Conservation (phyloP, 1,140 invertebrate species). For the Brachionus paranguensis region DNA sequence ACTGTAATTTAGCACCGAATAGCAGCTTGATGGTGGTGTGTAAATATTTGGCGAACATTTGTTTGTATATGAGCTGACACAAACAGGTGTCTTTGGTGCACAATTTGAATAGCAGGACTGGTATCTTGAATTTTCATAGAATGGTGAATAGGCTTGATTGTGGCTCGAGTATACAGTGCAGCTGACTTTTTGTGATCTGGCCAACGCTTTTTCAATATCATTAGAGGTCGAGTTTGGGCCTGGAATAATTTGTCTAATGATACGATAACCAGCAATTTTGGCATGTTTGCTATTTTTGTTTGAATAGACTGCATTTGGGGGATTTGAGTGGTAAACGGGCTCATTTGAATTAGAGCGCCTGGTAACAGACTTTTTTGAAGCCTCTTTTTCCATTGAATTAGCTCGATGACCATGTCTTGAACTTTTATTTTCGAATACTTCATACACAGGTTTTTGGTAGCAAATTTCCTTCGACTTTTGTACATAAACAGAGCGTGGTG, state of each 20-base stretch:
- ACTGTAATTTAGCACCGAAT: slow-evolving; percentile 11
- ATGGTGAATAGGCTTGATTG: not conserved
- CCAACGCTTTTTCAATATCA: slow-evolving; percentile 10
- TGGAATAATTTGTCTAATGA: slow-evolving; percentile 25
- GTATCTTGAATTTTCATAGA: not conserved
- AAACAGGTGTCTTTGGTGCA: not conserved
- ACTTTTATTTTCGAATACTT: not conserved
- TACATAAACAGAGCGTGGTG: not conserved
- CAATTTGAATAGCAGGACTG: not conserved
- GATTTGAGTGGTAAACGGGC: not conserved
- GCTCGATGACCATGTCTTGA: not conserved
- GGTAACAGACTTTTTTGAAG: not conserved
- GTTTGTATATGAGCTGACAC: not conserved
- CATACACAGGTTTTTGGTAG: not conserved
- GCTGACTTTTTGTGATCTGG: not conserved
- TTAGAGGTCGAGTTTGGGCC: not conserved
- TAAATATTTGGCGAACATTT: not conserved
- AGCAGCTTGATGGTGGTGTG: not conserved
- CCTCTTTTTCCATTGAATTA: not conserved
- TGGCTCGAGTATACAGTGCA: slow-evolving; percentile 21
- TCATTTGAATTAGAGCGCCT: not conserved
- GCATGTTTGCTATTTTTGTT: not conserved
- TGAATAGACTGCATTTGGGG: not conserved
- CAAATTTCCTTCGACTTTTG: not conserved
- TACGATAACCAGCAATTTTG: slow-evolving; percentile 27